Conservation (phyloP, 2,113 vertebrate genomes). For the Oreotrochilus melanogaster region DNA sequence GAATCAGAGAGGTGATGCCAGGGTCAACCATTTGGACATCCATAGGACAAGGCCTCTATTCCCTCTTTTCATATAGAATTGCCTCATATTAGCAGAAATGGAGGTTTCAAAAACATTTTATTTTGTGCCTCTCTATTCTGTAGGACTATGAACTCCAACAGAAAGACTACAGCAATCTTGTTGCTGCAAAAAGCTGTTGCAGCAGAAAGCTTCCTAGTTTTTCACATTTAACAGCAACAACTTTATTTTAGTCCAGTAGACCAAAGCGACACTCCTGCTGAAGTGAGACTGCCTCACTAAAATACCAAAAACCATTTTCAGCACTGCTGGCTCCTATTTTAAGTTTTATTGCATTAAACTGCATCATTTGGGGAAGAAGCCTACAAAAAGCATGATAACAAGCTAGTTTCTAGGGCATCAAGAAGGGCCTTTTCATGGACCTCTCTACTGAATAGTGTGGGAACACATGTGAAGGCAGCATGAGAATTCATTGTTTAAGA, state of each 20-base stretch:
- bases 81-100: not conserved
- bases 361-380: not conserved
- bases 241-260: not conserved
- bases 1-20: not conserved
- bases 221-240: not conserved
- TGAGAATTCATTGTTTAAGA: not conserved
- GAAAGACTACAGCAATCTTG: not conserved
- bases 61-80: not conserved
- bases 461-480: not conserved
- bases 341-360: not conserved
- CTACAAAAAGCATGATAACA: not conserved
- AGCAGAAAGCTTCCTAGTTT: not conserved
- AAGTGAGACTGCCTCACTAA: not conserved
- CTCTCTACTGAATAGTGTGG: not conserved
- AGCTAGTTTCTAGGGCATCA: not conserved
- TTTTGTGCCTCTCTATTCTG: accelerated
- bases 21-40: not conserved
- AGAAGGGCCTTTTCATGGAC: not conserved
- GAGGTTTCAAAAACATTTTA: not conserved
- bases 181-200: not conserved
- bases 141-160: not conserved
- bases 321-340: not conserved
- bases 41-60: not conserved
- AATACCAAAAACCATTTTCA: not conserved
- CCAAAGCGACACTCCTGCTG: not conserved